Evolutionary conservation across 2,797 vertebrate genomes (phyloP).

Genomic region (Coregonus sp.): DNA sequence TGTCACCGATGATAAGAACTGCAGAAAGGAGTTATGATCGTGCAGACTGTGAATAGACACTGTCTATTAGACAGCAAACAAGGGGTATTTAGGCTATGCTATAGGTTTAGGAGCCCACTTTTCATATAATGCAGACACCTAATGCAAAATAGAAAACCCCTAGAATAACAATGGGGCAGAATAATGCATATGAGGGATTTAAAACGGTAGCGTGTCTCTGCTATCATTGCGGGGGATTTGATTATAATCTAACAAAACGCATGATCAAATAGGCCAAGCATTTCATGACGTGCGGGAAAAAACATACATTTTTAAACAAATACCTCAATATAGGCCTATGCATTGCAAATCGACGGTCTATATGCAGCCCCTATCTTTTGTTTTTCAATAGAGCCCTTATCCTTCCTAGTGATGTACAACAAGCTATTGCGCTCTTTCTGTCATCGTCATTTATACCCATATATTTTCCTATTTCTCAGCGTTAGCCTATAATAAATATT

Average conservation of each 20-base stretch:
- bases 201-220: background rate
- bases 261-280: background rate
- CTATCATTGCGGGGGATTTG: background rate
- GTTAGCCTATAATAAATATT: background rate
- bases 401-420: background rate
- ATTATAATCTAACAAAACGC: background rate
- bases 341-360: background rate
- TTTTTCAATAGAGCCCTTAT: background rate
- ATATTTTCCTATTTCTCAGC: constrained; percentile 15
- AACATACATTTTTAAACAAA: background rate
- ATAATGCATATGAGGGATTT: background rate
- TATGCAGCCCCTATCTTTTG: background rate
- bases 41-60: background rate
- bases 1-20: background rate
- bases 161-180: background rate
- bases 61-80: background rate
- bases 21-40: background rate
- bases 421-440: background rate
- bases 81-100: background rate
- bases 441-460: background rate
- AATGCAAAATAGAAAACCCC: background rate
- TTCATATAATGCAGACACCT: background rate
- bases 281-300: background rate
- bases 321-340: background rate
- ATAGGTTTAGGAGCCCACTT: background rate